phyloP scores from a whole-genome alignment of 2,797 vertebrate genomes.

The Pantherophis alleghaniensis region DNA sequence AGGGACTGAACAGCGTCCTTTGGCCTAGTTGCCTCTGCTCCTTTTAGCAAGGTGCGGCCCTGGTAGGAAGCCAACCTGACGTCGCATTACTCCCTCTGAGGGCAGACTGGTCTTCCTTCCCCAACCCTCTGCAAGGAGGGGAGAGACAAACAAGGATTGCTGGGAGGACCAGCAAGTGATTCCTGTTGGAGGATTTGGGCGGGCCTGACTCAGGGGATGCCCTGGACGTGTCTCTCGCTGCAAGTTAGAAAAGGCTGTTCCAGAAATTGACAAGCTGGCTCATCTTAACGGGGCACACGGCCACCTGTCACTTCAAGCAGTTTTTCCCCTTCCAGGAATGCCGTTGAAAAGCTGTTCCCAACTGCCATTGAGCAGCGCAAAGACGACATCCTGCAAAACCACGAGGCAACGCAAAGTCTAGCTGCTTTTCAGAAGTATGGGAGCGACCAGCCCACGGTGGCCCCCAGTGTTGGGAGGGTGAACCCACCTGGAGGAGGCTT shows the following conservation, averaged over 20 bases:
- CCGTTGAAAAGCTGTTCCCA: constrained; percentile 87
- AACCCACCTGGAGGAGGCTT: constrained; percentile 84
- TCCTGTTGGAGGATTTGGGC: background rate
- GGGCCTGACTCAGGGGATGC: background rate
- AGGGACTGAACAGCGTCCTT: background rate
- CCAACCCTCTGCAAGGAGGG: background rate
- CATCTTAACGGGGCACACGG: background rate
- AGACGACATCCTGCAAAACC: constrained; percentile 80
- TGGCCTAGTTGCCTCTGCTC: background rate
- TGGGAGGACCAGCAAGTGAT: too few species aligned
- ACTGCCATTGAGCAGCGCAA: constrained; percentile 78
- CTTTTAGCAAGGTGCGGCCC: background rate
- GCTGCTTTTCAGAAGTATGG: constrained; percentile 87
- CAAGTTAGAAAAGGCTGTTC: background rate
- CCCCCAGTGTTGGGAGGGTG: constrained; percentile 59
- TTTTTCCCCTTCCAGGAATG: constrained; percentile 76
- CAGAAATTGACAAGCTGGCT: background rate
- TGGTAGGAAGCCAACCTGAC: background rate
- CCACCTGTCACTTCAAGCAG: background rate
- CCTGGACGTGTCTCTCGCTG: background rate
- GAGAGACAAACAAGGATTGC: background rate
- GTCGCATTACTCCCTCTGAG: background rate
- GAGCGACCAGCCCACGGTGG: constrained; percentile 71
- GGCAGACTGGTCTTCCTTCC: background rate
- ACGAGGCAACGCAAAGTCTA: constrained; percentile 75